A percentile compares a stretch with the other conserved stretches of the same genome.
These are phyloP conservation scores for Trichomalopsis sarcophagae DNA, from an alignment of 1,140 invertebrate species.

Conservation along the genomic window DNA sequence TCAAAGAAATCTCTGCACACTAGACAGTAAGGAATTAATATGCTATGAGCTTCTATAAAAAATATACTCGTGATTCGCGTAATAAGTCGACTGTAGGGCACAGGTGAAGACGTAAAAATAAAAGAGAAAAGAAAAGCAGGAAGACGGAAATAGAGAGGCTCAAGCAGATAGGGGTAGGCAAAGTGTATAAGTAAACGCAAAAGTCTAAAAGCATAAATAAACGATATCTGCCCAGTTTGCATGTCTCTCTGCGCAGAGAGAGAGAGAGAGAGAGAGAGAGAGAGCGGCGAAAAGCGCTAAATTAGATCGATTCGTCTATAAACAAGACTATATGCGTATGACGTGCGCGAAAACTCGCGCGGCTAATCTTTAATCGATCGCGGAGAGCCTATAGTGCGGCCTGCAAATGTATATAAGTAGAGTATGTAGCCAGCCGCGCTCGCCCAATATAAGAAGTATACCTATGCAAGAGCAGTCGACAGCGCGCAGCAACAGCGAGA, in stretches of 20 bases:
- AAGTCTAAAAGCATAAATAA: constrained; percentile 39
- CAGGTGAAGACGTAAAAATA: too few relatives aligned
- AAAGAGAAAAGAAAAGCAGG: too few relatives aligned
- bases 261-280: too few relatives aligned
- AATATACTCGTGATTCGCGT: too few relatives aligned
- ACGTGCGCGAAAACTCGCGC: constrained; percentile 38
- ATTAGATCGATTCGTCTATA: constrained; percentile 48
- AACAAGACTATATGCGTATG: constrained; percentile 35
- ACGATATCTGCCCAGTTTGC: neutral
- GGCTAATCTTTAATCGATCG: constrained; percentile 40
- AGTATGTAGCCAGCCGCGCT: neutral
- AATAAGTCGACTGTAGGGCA: too few relatives aligned
- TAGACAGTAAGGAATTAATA: too few relatives aligned
- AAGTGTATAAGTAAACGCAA: neutral
- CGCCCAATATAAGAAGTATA: neutral
- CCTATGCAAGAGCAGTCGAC: too few relatives aligned
- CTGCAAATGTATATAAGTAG: neutral
- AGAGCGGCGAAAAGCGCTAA: constrained; percentile 3
- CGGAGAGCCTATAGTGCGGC: neutral
- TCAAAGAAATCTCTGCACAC: too few relatives aligned
- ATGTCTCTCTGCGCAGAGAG: too few relatives aligned
- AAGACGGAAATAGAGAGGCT: neutral
- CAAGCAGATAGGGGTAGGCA: neutral
- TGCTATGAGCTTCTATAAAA: too few relatives aligned
- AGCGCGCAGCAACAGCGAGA: too few relatives aligned